These are phyloP conservation scores for Lasioglossum morio DNA, from an alignment of 2,888 invertebrate species.

Conservation along the genomic window DNA sequence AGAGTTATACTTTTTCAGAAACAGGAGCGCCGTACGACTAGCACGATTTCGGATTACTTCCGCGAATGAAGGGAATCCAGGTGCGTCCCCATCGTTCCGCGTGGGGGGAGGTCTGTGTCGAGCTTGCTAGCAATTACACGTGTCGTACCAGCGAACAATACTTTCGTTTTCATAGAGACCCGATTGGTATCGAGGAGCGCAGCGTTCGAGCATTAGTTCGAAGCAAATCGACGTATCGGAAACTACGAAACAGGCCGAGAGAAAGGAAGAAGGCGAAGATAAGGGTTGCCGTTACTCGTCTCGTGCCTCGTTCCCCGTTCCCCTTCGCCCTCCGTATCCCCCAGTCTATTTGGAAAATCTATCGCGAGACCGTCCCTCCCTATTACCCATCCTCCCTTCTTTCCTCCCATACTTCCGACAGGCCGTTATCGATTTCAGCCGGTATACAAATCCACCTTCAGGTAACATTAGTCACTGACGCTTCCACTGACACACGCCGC, in stretches of 20 bases:
- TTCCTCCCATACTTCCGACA: slow-evolving; percentile 59
- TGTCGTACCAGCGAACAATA: background rate
- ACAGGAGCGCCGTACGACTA: background rate
- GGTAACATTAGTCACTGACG: slow-evolving; percentile 80
- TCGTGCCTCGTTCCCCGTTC: background rate
- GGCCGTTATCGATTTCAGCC: slow-evolving; percentile 79
- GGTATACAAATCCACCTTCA: slow-evolving; percentile 81
- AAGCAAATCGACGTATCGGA: slow-evolving; percentile 12
- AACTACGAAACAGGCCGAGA: slow-evolving; percentile 18
- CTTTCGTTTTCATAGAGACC: background rate
- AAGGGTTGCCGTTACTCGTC: slow-evolving; percentile 38
- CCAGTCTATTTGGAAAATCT: slow-evolving; percentile 56
- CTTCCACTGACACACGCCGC: slow-evolving; percentile 69
- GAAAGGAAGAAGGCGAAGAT: slow-evolving; percentile 28
- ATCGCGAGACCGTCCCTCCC: slow-evolving; percentile 62
- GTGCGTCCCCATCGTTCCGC: background rate
- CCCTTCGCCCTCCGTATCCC: background rate
- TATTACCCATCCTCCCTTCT: slow-evolving; percentile 60
- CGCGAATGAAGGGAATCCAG: background rate
- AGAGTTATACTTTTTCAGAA: background rate
- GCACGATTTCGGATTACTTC: background rate
- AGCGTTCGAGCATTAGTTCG: slow-evolving; percentile 3
- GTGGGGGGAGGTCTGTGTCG: background rate
- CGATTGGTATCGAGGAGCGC: slow-evolving; percentile 2
- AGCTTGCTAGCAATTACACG: background rate